phyloP scores from a whole-genome alignment of 2,113 vertebrate genomes.

The Phalacrocorax carbo region DNA sequence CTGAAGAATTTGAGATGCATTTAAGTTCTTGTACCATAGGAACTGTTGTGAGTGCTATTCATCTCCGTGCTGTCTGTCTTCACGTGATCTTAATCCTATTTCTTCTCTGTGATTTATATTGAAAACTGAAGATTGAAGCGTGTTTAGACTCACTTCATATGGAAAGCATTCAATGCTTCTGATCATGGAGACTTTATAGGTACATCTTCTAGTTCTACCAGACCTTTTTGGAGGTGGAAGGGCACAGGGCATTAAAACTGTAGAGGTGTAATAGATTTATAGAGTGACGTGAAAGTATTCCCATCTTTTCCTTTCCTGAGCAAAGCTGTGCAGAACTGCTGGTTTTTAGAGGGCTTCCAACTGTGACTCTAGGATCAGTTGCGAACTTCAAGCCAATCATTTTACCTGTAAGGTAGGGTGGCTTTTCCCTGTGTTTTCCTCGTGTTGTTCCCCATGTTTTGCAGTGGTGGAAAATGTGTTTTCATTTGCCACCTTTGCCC shows the following conservation, averaged over 20 bases:
- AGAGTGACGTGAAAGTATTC: not conserved
- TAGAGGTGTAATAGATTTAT: not conserved
- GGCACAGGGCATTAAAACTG: not conserved
- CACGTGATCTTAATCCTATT: not conserved
- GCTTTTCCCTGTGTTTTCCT: not conserved
- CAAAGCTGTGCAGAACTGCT: not conserved
- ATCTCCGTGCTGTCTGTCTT: fast-evolving
- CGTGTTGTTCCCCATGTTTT: not conserved
- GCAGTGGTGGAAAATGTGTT: not conserved
- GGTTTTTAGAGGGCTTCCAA: not conserved
- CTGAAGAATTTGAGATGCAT: not conserved
- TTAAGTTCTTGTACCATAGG: not conserved
- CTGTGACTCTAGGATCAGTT: not conserved
- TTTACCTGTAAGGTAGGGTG: not conserved
- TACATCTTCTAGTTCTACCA: not conserved
- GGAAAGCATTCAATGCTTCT: not conserved
- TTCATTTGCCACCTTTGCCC: not conserved
- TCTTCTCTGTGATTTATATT: not conserved
- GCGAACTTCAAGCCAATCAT: not conserved
- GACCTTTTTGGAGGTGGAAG: not conserved
- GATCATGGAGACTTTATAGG: not conserved
- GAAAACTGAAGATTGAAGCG: not conserved
- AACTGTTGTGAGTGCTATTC: not conserved
- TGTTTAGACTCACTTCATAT: not conserved
- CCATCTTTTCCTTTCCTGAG: not conserved